phyloP scores from a whole-genome alignment of 2,888 invertebrate species.

The Drosophila pseudotalamancana region DNA sequence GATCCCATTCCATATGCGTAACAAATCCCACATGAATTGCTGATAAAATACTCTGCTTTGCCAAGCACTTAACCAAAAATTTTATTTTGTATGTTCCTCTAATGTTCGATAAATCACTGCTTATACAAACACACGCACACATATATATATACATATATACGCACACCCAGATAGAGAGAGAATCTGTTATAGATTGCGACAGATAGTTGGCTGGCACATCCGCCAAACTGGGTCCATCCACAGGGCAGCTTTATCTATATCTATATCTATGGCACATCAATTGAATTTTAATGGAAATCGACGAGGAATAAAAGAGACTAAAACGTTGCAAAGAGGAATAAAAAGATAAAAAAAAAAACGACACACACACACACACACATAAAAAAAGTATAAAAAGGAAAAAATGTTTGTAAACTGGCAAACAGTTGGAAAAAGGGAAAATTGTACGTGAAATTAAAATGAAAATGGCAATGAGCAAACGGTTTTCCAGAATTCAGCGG shows the following conservation, averaged over 20 bases:
- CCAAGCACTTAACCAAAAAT: constrained; percentile 81
- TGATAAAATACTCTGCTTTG: constrained; percentile 72
- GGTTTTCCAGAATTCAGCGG: constrained; percentile 61
- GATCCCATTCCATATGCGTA: constrained; percentile 19
- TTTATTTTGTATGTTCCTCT: constrained; percentile 76
- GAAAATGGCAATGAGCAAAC: constrained; percentile 70
- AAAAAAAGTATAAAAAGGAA: constrained; percentile 15
- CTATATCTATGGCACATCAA: constrained; percentile 67
- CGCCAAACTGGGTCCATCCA: constrained; percentile 42
- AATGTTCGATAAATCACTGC: constrained; percentile 75
- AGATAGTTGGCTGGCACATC: constrained; percentile 68
- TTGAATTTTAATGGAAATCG: constrained; percentile 81
- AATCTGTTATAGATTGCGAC: constrained; percentile 35
- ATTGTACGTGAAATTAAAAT: constrained; percentile 71
- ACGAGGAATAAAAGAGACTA: constrained; percentile 80
- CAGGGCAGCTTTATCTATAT: constrained; percentile 6
- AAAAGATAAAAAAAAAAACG: constrained; percentile 13
- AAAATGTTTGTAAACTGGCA: constrained; percentile 51
- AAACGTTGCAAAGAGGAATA: constrained; percentile 70
- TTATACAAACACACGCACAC: constrained; percentile 30
- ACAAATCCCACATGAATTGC: constrained; percentile 76
- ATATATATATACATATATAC: background rate
- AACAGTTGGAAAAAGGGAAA: constrained; percentile 65
- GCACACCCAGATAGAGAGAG: background rate
- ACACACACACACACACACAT: too few species aligned